Evolutionary conservation across 2,888 invertebrate species (phyloP).

Genomic region (Tanaodytes sp.): DNA sequence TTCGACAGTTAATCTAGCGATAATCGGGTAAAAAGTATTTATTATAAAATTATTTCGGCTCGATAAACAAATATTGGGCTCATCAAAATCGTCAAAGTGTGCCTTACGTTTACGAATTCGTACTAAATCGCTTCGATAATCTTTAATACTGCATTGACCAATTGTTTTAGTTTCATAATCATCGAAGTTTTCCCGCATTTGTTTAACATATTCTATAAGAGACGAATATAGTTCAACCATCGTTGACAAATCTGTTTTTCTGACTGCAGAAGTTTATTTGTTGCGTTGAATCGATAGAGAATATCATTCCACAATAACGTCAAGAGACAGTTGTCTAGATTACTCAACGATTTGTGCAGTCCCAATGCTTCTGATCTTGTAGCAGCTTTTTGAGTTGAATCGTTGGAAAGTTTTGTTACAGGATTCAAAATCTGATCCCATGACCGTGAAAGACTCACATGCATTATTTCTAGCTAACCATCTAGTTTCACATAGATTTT

Average conservation of each 20-base stretch:
- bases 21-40: slow-evolving; percentile 24
- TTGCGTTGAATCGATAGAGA: slow-evolving; percentile 1
- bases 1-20: slow-evolving; percentile 15
- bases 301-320: neutral
- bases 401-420: neutral
- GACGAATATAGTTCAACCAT: slow-evolving; percentile 37
- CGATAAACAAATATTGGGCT: too few relatives aligned
- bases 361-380: slow-evolving; percentile 7
- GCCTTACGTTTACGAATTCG: too few relatives aligned
- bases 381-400: slow-evolving; percentile 7
- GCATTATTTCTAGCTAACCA: slow-evolving; percentile 31
- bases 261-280: slow-evolving; percentile 34
- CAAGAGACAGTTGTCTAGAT: neutral
- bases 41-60: too few relatives aligned
- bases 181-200: slow-evolving; percentile 26
- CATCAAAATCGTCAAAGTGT: too few relatives aligned
- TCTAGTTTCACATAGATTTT: slow-evolving; percentile 27
- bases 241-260: slow-evolving; percentile 15
- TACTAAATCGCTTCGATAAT: too few relatives aligned
- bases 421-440: slow-evolving; percentile 10
- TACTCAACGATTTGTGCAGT: neutral
- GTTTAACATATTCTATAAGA: slow-evolving; percentile 15
- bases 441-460: slow-evolving; percentile 18
- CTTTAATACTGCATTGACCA: too few relatives aligned
- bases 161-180: slow-evolving; percentile 28